These are phyloP conservation scores for Falco punctatus DNA, from an alignment of 2,113 vertebrate species.

Conservation along the genomic window DNA sequence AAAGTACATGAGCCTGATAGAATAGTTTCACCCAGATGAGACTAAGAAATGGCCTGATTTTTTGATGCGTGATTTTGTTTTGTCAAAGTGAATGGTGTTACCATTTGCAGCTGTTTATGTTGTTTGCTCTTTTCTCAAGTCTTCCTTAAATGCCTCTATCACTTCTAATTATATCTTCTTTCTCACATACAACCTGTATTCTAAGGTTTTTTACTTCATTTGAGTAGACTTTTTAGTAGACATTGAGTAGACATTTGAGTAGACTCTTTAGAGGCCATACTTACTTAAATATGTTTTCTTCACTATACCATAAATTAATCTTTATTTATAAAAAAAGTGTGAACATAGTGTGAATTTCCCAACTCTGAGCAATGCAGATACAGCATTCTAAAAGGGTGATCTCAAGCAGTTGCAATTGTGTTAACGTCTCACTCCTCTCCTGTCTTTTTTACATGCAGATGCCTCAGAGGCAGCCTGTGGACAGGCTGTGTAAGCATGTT, in stretches of 20 bases:
- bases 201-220: not conserved
- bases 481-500: no score
- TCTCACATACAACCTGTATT: not conserved
- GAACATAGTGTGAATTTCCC: fast-evolving
- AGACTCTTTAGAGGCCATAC: not conserved
- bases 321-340: not conserved
- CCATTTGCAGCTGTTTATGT: not conserved
- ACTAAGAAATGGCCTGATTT: not conserved
- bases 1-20: not conserved
- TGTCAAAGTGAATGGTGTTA: not conserved
- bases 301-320: not conserved
- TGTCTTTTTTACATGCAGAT: fast-evolving
- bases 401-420: no score
- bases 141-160: not conserved
- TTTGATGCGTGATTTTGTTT: not conserved
- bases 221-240: not conserved
- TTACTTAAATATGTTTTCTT: not conserved
- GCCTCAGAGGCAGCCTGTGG: not conserved
- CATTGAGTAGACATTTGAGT: not conserved
- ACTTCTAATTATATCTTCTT: not conserved
- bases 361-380: not conserved
- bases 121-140: not conserved
- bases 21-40: not conserved
- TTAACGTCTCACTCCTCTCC: not conserved
- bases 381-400: not conserved